Conservation (phyloP, 2,888 invertebrate genomes). For the Holacanthella duospinosa region DNA sequence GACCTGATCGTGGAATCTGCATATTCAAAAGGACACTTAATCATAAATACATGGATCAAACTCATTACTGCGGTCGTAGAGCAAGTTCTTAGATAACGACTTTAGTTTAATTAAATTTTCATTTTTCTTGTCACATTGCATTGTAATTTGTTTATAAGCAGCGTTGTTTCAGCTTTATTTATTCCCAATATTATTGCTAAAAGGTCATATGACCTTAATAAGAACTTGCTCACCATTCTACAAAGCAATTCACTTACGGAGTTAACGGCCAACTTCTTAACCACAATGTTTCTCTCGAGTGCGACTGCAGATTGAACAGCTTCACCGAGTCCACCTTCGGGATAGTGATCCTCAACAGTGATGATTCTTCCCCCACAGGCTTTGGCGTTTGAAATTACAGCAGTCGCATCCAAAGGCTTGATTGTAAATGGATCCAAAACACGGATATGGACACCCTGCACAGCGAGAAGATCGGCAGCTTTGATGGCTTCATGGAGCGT, state of each 20-base stretch:
- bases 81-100: too few relatives aligned
- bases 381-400: conserved; percentile 63
- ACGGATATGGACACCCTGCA: conserved; percentile 61
- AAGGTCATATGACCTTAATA: too few relatives aligned
- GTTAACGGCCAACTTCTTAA: conserved; percentile 68
- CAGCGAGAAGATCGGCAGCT: conserved; percentile 65
- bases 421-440: conserved; percentile 92
- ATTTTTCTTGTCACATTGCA: too few relatives aligned
- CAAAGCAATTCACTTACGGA: conserved; percentile 39
- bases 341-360: conserved; percentile 95
- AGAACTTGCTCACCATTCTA: too few relatives aligned
- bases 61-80: too few relatives aligned
- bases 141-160: not conserved
- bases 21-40: not conserved
- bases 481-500: conserved; percentile 82
- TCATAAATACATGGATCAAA: not conserved
- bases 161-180: not conserved
- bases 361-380: conserved; percentile 70
- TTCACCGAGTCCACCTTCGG: conserved; percentile 91
- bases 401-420: conserved; percentile 79
- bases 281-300: conserved; percentile 55
- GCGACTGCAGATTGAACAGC: conserved; percentile 77
- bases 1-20: conserved; percentile 80
- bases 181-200: too few relatives aligned
- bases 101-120: too few relatives aligned